Evolutionary conservation across 2,797 vertebrate genomes (phyloP).

Genomic region (Rallus crepitans): DNA sequence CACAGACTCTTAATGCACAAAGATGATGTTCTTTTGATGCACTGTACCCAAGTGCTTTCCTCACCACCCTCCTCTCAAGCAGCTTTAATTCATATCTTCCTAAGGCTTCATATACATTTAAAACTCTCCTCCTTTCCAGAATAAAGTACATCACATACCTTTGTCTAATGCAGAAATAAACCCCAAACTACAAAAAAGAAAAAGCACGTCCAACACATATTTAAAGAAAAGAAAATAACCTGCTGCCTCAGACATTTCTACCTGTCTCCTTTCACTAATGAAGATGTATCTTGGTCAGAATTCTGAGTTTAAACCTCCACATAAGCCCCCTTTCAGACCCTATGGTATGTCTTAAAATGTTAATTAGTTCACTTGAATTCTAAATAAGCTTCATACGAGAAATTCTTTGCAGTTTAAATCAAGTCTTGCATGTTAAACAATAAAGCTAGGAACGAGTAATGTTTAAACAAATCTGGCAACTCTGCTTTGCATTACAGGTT

Average conservation of each 20-base stretch:
- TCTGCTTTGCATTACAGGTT: constrained; percentile 15
- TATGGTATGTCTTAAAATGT: not conserved
- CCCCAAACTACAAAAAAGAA: not conserved
- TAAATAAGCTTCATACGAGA: not conserved
- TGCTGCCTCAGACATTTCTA: not conserved
- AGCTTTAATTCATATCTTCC: not conserved
- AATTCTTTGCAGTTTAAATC: not conserved
- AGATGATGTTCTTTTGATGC: not conserved
- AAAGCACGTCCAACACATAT: not conserved
- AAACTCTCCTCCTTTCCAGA: not conserved
- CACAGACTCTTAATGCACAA: not conserved
- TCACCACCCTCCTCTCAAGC: not conserved
- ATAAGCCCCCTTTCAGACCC: not conserved
- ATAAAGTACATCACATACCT: not conserved
- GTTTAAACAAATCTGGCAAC: not conserved
- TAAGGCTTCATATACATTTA: not conserved
- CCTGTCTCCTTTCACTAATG: not conserved
- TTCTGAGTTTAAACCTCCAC: not conserved
- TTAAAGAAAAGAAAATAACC: not conserved
- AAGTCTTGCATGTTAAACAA: not conserved
- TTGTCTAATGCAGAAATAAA: not conserved
- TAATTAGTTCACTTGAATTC: not conserved
- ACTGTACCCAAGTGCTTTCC: not conserved
- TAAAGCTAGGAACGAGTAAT: not conserved
- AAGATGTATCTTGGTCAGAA: not conserved